Evolutionary conservation across 2,113 vertebrate genomes (phyloP).

Genomic region (Oncorhynchus tshawytscha): DNA sequence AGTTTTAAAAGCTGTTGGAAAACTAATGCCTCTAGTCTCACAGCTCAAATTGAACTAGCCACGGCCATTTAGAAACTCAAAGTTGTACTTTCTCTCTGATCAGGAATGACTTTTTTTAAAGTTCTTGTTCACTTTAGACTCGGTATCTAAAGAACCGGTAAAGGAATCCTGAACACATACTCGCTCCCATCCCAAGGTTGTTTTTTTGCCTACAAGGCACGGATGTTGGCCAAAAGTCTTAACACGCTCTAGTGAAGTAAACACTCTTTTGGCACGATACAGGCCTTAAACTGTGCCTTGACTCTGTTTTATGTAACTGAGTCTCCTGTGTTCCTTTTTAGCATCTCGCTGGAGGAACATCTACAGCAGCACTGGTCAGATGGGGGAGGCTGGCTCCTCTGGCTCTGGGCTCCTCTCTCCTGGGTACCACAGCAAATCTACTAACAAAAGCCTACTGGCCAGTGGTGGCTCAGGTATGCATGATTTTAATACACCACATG

Average conservation of each 20-base stretch:
- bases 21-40: neutral
- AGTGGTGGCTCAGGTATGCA: conserved; percentile 94
- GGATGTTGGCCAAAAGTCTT: too few relatives aligned
- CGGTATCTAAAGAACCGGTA: too few relatives aligned
- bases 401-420: conserved; percentile 84
- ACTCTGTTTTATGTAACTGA: too few relatives aligned
- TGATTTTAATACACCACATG: conserved; percentile 67
- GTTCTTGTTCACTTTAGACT: too few relatives aligned
- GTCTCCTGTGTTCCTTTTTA: conserved; percentile 37
- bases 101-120: too few relatives aligned
- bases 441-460: conserved; percentile 97
- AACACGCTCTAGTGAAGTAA: too few relatives aligned
- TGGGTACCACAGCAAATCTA: conserved; percentile 94
- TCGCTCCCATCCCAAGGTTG: too few relatives aligned
- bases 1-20: neutral
- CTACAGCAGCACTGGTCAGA: conserved; percentile 85
- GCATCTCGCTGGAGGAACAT: conserved; percentile 90
- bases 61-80: too few relatives aligned
- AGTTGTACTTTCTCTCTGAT: too few relatives aligned
- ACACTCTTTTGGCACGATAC: too few relatives aligned
- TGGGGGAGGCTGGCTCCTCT: conserved; percentile 76
- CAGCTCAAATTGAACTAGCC: neutral
- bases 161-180: too few relatives aligned
- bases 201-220: neutral
- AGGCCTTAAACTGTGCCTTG: too few relatives aligned